Evolutionary conservation across 2,113 vertebrate species (phyloP), one percentile per base, ranked within the genome.

Genomic region (Micronisus gabar): DNA sequence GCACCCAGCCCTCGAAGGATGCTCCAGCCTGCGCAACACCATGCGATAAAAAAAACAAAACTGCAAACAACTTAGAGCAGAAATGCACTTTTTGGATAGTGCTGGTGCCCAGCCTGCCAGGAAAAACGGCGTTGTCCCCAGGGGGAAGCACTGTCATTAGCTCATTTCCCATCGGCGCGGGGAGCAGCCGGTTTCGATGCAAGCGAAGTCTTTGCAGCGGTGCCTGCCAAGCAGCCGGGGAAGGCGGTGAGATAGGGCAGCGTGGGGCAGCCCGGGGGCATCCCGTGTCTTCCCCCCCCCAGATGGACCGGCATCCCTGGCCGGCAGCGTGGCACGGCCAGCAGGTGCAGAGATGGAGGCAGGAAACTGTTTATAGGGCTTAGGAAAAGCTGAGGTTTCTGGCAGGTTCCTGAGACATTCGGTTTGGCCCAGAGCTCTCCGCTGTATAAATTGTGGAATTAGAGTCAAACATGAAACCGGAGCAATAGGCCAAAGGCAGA

Each of bases 311-410:
- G 56, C 47, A 15, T 11, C 34, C 72, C 36, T 5, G 6, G 34
- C 38, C 10, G 5, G 41, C 66, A 72, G 67, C 36, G 5, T 78
- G 3, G 79, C 58, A 40, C 0, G 0, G 80, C 11, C 82, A 79
- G 74, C 88, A 97, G 95, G 96, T 81, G 88, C 88, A 93, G 56
- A 85, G 55, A 61, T 90, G 93, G 76, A 82, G 84, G 96, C 94
- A 58, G 83, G 89, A 74, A 96, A 82, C 25, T 38, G 45, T 92
- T 95, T 50, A 13, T 81, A 56, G 66, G 50, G 75, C 78, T 93
- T 86, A 90, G 96, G 93, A 94, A 97, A 94, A 96, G 88, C 88
- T 96, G 83, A 97, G 78, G 70, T 88, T 96, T 75, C 96, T 96
- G 85, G 90, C 95, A 97, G 81, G 67, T 67, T 67, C 81, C 74